Evolutionary conservation across 2,888 invertebrate species (phyloP).

Genomic region (Platypus cylindrus): DNA sequence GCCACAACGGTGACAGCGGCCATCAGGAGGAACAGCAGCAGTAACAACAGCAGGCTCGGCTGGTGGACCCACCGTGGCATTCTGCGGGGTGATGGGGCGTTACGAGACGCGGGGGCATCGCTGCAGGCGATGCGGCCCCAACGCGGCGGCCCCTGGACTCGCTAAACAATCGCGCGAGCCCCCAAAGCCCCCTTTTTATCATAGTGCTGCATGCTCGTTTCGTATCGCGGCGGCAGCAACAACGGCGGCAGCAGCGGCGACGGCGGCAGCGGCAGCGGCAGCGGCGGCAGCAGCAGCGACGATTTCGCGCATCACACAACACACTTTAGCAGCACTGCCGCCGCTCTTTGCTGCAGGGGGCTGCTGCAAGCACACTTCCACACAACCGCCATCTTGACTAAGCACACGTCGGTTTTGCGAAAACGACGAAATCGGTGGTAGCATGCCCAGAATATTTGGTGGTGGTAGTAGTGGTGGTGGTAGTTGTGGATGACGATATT

Average conservation of each 20-base stretch:
- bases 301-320: slow-evolving; percentile 38
- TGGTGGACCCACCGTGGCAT: slow-evolving; percentile 23
- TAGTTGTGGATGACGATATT: too few relatives aligned
- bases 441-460: too few relatives aligned
- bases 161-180: slow-evolving; percentile 29
- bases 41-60: slow-evolving; percentile 24
- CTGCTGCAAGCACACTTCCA: slow-evolving; percentile 28
- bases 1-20: slow-evolving; percentile 31
- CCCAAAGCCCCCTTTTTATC: slow-evolving; percentile 33
- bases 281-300: too few relatives aligned
- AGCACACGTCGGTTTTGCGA: slow-evolving; percentile 33
- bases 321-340: slow-evolving; percentile 33
- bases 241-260: too few relatives aligned
- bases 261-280: too few relatives aligned
- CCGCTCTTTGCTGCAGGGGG: slow-evolving; percentile 48
- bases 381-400: slow-evolving; percentile 37
- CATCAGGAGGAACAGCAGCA: too few relatives aligned
- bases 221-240: slow-evolving; percentile 26
- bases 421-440: too few relatives aligned
- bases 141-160: slow-evolving; percentile 46
- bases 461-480: too few relatives aligned
- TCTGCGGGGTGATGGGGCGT: slow-evolving; percentile 37
- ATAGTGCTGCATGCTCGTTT: slow-evolving; percentile 33
- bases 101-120: slow-evolving; percentile 46
- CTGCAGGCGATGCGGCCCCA: slow-evolving; percentile 54